phyloP scores from a whole-genome alignment of 2,113 vertebrate genomes.

The Porphyrio hochstetteri region DNA sequence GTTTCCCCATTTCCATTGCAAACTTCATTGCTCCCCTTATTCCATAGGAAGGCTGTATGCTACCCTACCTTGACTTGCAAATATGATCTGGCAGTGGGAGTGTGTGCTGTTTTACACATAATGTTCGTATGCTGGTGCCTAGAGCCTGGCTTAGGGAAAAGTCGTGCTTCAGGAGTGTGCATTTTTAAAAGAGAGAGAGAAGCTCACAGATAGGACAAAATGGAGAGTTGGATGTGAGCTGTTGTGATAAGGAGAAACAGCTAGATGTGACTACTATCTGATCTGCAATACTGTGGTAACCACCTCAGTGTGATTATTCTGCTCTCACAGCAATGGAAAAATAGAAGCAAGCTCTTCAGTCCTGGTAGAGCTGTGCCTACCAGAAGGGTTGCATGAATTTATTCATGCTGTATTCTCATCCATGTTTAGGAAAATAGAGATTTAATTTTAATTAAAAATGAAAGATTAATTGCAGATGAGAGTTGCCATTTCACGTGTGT shows the following conservation, averaged over 20 bases:
- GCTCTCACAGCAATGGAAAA: not conserved
- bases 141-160: not conserved
- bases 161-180: fast-evolving
- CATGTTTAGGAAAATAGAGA: not conserved
- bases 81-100: fast-evolving
- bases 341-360: not conserved
- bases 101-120: not conserved
- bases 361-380: not conserved
- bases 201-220: not conserved
- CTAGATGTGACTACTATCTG: not conserved
- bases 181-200: not conserved
- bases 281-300: not conserved
- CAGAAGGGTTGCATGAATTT: not conserved
- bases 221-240: not conserved
- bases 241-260: not conserved
- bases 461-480: not conserved
- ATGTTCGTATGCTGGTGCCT: not conserved
- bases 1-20: not conserved
- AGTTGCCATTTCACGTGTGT: not conserved
- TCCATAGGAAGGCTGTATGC: not conserved
- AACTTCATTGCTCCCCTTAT: not conserved
- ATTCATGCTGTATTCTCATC: not conserved
- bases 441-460: not conserved
- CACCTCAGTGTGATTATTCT: not conserved
- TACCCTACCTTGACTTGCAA: not conserved